These are phyloP conservation scores for Leucozona laternaria DNA, from an alignment of 2,888 invertebrate genomes.

Conservation along the genomic window DNA sequence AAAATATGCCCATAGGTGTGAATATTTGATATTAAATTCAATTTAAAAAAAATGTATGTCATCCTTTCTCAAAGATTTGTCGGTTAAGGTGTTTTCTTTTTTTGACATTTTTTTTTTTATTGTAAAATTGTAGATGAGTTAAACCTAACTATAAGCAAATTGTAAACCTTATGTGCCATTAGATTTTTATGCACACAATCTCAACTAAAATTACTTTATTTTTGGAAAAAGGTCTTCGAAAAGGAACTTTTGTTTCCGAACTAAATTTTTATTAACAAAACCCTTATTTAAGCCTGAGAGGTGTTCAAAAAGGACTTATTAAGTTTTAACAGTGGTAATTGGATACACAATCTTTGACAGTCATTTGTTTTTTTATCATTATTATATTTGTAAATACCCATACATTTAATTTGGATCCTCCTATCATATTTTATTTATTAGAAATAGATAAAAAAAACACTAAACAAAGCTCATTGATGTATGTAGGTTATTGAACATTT, in stretches of 20 bases:
- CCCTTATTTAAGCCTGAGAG: background rate
- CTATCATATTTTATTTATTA: background rate
- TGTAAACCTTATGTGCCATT: background rate
- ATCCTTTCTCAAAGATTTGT: background rate
- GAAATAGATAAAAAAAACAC: background rate
- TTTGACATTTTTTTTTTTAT: background rate
- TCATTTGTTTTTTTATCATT: background rate
- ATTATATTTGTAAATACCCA: background rate
- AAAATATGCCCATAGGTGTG: too few species aligned
- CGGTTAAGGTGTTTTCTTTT: background rate
- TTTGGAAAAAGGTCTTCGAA: constrained; percentile 6
- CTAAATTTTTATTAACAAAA: background rate
- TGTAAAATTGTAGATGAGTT: background rate
- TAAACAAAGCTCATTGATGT: constrained; percentile 37
- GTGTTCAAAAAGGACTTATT: background rate
- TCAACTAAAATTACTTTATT: background rate
- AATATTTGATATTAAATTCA: too few species aligned
- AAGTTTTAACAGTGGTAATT: constrained; percentile 4
- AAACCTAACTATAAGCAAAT: background rate
- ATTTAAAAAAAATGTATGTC: background rate
- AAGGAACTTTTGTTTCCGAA: background rate
- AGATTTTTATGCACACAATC: background rate
- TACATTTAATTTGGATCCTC: constrained; percentile 2
- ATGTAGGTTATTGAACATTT: constrained; percentile 24
- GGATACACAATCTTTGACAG: background rate